These are phyloP conservation scores for Arbacia lixula DNA, from an alignment of 53 echinoderm and acorn worm genomes.

Conservation along the genomic window DNA sequence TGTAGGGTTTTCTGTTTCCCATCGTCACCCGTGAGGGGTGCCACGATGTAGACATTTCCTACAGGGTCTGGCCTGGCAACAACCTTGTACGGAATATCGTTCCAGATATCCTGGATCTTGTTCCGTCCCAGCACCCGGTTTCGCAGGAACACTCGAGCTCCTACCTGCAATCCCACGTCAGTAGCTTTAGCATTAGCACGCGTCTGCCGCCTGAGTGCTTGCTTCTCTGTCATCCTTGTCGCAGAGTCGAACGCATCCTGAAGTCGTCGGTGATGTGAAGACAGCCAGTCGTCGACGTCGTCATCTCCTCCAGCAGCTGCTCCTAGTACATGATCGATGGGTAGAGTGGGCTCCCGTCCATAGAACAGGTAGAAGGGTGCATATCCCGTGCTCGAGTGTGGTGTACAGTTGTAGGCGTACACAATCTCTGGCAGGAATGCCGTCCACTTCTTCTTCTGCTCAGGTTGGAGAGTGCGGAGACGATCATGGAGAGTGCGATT, in stretches of 20 bases:
- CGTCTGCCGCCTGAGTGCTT: slow-evolving; percentile 27
- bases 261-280: slow-evolving; percentile 51
- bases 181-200: slow-evolving; percentile 7
- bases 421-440: slow-evolving; percentile 56
- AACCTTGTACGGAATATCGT: slow-evolving; percentile 44
- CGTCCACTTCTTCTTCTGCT: slow-evolving; percentile 60
- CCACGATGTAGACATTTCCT: slow-evolving; percentile 61
- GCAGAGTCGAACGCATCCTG: slow-evolving; percentile 50
- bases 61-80: slow-evolving; percentile 50
- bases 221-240: slow-evolving; percentile 41
- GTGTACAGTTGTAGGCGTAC: slow-evolving; percentile 65
- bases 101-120: slow-evolving; percentile 63
- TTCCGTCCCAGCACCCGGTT: slow-evolving; percentile 44
- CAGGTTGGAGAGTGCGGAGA: slow-evolving; percentile 59
- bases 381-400: slow-evolving; percentile 65
- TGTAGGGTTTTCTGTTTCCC: slow-evolving; percentile 59
- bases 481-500: slow-evolving; percentile 77
- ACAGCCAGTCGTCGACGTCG: slow-evolving; percentile 40
- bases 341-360: slow-evolving; percentile 49
- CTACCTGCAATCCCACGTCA: slow-evolving; percentile 26
- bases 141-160: slow-evolving; percentile 45
- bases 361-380: slow-evolving; percentile 67
- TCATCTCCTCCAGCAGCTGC: background rate
- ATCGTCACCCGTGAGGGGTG: slow-evolving; percentile 54
- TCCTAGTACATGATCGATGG: slow-evolving; percentile 50